These are phyloP conservation scores for Poecilia wingei DNA, from an alignment of 2,797 vertebrate species.

Conservation along the genomic window DNA sequence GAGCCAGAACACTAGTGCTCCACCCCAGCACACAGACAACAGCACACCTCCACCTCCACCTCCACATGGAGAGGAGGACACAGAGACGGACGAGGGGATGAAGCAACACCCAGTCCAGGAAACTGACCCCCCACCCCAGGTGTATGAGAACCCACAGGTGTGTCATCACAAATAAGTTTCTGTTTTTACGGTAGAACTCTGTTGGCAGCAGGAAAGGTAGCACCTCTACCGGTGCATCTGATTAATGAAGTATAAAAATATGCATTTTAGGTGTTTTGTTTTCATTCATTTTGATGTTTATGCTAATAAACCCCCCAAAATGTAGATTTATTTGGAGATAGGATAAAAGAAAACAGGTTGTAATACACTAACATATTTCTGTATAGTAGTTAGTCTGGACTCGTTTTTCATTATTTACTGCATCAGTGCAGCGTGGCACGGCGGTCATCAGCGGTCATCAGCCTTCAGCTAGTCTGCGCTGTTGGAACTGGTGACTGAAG, in stretches of 20 bases:
- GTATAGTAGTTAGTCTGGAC: neutral
- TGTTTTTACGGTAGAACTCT: neutral
- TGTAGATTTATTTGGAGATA: neutral
- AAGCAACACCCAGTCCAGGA: constrained; percentile 40
- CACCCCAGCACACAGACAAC: neutral
- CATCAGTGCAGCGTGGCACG: neutral
- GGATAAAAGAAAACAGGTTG: neutral
- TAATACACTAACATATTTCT: neutral
- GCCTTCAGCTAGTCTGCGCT: neutral
- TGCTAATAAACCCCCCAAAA: neutral
- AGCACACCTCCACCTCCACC: neutral
- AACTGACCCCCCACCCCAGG: constrained; percentile 22
- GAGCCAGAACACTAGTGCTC: constrained; percentile 9
- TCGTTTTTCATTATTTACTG: neutral
- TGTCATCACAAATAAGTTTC: neutral
- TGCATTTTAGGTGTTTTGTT: neutral
- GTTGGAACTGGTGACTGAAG: neutral
- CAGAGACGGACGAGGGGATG: neutral
- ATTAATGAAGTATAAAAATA: neutral
- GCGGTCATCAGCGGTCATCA: neutral
- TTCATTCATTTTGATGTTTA: neutral
- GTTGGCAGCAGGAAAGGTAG: neutral
- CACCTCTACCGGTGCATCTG: neutral
- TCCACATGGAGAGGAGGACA: neutral
- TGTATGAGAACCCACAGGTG: constrained; percentile 3